These are phyloP conservation scores for Drosophila ogumai DNA, from an alignment of 1,140 invertebrate species.

Conservation along the genomic window DNA sequence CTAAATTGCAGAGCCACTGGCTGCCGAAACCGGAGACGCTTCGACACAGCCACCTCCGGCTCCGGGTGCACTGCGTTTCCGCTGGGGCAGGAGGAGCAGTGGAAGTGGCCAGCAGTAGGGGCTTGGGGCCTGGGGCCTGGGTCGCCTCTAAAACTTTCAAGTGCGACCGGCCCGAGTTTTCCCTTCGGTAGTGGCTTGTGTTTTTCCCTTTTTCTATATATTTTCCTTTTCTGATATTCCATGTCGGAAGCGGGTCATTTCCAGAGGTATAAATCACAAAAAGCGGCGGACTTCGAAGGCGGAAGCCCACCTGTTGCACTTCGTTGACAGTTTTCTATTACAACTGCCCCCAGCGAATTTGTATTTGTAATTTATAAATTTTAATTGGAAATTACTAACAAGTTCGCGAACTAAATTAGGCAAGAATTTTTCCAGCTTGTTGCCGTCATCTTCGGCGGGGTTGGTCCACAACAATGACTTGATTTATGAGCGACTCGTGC, in stretches of 20 bases:
- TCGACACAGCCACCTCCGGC: constrained; percentile 84
- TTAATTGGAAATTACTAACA: constrained; percentile 8
- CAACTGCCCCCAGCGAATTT: constrained; percentile 6
- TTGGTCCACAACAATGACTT: constrained; percentile 66
- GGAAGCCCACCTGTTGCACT: constrained; percentile 74
- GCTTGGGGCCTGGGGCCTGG: constrained; percentile 12
- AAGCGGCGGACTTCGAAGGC: constrained; percentile 40
- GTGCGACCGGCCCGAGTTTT: constrained; percentile 50
- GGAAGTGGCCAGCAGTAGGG: constrained; percentile 8
- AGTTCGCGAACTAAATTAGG: constrained; percentile 68
- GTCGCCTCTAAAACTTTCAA: constrained; percentile 70
- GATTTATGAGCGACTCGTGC: constrained; percentile 79
- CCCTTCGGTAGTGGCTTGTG: constrained; percentile 9
- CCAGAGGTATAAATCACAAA: constrained; percentile 79
- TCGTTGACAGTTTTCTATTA: constrained; percentile 42
- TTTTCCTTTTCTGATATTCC: constrained; percentile 72
- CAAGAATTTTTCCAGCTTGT: constrained; percentile 79
- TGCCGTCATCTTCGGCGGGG: constrained; percentile 54
- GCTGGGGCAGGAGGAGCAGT: constrained; percentile 30
- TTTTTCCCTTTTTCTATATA: constrained; percentile 35
- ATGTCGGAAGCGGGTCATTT: constrained; percentile 83
- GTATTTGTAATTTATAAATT: constrained; percentile 23
- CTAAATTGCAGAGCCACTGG: constrained; percentile 79
- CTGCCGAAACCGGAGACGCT: constrained; percentile 79
- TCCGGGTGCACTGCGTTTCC: constrained; percentile 79